phyloP scores from a whole-genome alignment of 2,888 invertebrate species.

The Cepaea hortensis region DNA sequence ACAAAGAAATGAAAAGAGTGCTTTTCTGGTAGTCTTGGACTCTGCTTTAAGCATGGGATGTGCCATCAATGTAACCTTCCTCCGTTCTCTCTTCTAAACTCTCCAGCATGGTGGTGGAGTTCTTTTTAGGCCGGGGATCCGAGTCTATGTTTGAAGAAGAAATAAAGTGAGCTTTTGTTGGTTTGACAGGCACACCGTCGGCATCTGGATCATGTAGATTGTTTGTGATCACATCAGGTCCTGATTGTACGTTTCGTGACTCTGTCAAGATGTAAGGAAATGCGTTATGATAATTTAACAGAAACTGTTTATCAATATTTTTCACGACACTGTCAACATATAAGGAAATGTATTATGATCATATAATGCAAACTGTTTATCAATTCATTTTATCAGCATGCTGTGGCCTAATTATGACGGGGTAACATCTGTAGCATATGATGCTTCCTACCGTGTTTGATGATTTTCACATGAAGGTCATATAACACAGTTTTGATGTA shows the following conservation, averaged over 20 bases:
- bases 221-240: neutral
- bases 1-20: neutral
- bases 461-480: no score
- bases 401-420: no score
- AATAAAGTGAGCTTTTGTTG: slow-evolving; percentile 17
- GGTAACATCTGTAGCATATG: no score
- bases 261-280: neutral
- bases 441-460: no score
- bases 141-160: slow-evolving; percentile 7
- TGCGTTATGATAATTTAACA: no score
- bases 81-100: slow-evolving; percentile 14
- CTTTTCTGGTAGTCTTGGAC: neutral
- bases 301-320: no score
- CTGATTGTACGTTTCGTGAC: neutral
- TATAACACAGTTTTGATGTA: no score
- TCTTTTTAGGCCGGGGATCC: neutral
- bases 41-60: neutral
- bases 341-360: no score
- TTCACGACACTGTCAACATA: no score
- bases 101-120: slow-evolving; percentile 16
- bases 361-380: no score
- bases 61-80: neutral
- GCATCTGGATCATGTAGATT: slow-evolving; percentile 10
- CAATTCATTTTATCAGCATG: no score
- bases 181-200: slow-evolving; percentile 11